Base-by-base conservation (phyloP, 2,888 invertebrate genomes). In the Callyntrura guangdongensis region DNA sequence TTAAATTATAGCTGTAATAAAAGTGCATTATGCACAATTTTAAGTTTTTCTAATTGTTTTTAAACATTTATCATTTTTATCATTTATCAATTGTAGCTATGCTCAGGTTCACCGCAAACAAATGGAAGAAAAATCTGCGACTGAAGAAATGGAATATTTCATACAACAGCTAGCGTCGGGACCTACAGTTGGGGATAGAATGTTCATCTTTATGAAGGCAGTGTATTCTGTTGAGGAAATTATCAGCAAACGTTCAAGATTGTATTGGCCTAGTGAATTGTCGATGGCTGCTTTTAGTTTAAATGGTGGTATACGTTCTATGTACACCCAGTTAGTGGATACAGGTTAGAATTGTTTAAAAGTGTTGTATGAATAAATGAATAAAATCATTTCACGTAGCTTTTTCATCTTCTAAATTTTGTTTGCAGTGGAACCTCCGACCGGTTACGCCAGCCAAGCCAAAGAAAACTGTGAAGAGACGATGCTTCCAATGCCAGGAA, bases 261-360 rank as follows among this genome's bases (percentile, higher is more conserved):
- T 91, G 22, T 93, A 91, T 72, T 92, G 92, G 91, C 94, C 94
- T 12, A 47, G 20, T 20, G 94, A 94, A 83, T 17, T 94, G 3
- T 89, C 92, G 1, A 72, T 94, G 59, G 93, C 84, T 9, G 92
- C 92, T 1, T 94, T 94, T 83, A 92, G 79, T 49, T 61, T 94
- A 0, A 84, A 89, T 25, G 87, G 92, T 47, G 94, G 94, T n/a
- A 49, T 93, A 0, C 85, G 90, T 20, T 72, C 86, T 0, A 56
- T 72, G 20, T 93, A 92, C 64, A 93, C 93, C 88, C 91, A 92
- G 56, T 82, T 94, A 6, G 79, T 94, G n/a, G 92, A 94, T 64
- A 94, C 94, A 69, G 81, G 94, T 94, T 91, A 86, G 79, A n/a
- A 56, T 17, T 53, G 49, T 11, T n/a, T 25, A 8, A 25, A 79